Conservation (phyloP, 2,113 vertebrate genomes). For the Petromus typicus region DNA sequence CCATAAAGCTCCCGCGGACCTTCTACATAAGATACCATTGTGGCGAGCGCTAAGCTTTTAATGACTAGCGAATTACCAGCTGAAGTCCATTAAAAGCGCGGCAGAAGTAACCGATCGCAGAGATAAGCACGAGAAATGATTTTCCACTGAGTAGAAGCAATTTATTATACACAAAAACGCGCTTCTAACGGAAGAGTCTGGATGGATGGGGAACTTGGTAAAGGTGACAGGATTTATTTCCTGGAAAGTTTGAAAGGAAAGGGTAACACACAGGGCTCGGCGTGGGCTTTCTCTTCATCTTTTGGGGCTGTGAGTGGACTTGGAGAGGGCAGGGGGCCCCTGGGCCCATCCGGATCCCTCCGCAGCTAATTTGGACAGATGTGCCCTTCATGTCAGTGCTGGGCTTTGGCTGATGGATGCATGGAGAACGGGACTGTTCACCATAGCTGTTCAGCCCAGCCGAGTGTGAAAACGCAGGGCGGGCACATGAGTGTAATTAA, state of each 20-base stretch:
- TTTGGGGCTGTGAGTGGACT: neutral
- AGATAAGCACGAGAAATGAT: constrained; percentile 89
- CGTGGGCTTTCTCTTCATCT: neutral
- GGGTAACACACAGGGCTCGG: neutral
- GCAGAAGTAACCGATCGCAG: constrained; percentile 87
- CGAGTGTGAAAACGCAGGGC: neutral
- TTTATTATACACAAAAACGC: constrained; percentile 89
- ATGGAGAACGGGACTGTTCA: neutral
- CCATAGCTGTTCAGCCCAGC: neutral
- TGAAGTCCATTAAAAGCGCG: constrained; percentile 91
- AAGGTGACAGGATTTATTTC: constrained; percentile 83
- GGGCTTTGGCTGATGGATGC: neutral
- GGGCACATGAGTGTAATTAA: constrained; percentile 61
- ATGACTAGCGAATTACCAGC: constrained; percentile 94
- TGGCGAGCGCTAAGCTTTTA: constrained; percentile 94
- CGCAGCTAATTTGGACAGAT: neutral
- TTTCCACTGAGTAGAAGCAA: constrained; percentile 89
- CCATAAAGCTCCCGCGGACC: constrained; percentile 94
- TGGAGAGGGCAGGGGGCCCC: neutral
- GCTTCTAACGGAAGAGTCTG: constrained; percentile 83
- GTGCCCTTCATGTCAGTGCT: neutral
- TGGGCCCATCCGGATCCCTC: neutral
- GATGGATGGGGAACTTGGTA: constrained; percentile 81
- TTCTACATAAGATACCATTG: constrained; percentile 93
- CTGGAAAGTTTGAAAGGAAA: constrained; percentile 77